Evolutionary conservation across 2,797 vertebrate species (phyloP), one percentile per base, ranked within the genome.

Genomic region (Saxicola maurus): DNA sequence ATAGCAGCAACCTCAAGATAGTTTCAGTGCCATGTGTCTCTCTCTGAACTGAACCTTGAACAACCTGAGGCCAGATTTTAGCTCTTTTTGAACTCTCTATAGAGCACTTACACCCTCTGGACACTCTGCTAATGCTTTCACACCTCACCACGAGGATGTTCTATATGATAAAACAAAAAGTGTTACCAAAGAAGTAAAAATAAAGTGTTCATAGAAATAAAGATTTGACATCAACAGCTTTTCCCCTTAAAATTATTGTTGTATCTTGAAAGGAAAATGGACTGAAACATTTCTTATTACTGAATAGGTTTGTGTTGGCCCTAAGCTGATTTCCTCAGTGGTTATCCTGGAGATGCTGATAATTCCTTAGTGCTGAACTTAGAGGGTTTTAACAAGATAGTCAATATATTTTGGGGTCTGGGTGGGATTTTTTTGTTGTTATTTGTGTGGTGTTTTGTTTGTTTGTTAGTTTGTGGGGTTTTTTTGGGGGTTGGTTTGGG

Each of bases 381-480:
- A 8, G 3, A 6, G 18, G 16, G 48, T 33, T 65, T 67, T 17
- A 15, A 64, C 31, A 73, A 42, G 7, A 25, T 3, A 20, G 4
- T 18, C 15, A 45, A 2, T 55, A 9, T 15, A 2, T 4, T n/a
- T 56, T 14, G 19, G 13, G 12, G 16, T 4, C 45, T 40, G 27
- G 5, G 6, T 56, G 12, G 9, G 4, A 5, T 28, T 25, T 6
- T 19, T 28, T 19, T 42, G 17, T 19, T 19, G 40, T n/a, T 23
- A 5, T 7, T 25, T 74, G 9, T 27, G 1, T 11, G 9, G 3
- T 11, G 9, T 7, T n/a, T 1, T 11, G 9, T 3, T 37, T 20
- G 3, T 49, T 42, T 30, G 3, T 10, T 35, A 52, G 17, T 20
- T 21, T 25, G 27, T 5, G 21, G 8, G 3, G 3, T 2, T 35